Conservation (phyloP, 1,140 invertebrate species). For the Apis florea region DNA sequence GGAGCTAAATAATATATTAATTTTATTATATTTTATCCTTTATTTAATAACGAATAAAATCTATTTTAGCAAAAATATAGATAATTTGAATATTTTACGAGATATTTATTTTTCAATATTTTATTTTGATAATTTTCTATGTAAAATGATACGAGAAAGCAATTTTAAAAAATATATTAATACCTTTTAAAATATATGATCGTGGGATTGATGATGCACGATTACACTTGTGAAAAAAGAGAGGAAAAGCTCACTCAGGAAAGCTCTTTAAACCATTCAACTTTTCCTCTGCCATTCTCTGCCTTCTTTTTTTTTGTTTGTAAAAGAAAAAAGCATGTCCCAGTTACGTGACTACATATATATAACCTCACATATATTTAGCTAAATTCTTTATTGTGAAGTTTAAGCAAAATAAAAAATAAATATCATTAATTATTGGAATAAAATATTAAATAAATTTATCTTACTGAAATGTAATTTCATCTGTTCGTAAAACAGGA, state of each 20-base stretch:
- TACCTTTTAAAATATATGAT: background rate
- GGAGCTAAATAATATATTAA: too few relatives aligned
- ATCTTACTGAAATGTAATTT: background rate
- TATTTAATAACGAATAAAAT: too few relatives aligned
- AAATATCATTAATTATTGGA: too few relatives aligned
- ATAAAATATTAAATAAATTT: background rate
- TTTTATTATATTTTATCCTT: too few relatives aligned
- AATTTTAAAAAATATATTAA: too few relatives aligned
- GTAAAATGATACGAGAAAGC: too few relatives aligned
- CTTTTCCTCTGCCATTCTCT: background rate
- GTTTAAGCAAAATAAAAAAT: background rate
- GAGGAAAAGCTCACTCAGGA: background rate
- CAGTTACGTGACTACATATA: slow-evolving; percentile 2
- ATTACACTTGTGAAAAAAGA: too few relatives aligned
- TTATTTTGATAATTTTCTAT: too few relatives aligned
- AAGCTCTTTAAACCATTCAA: background rate
- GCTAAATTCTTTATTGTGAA: background rate
- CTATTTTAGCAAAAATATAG: too few relatives aligned
- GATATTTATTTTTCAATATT: too few relatives aligned
- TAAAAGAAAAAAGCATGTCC: background rate
- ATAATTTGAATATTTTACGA: too few relatives aligned
- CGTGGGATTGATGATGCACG: background rate
- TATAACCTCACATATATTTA: background rate
- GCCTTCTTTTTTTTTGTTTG: background rate
- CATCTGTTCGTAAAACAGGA: too few relatives aligned